Percentiles rank a stretch among this genome's conserved stretches.
phyloP scores from a whole-genome alignment of 1,140 invertebrate species.

The Sitophilus oryzae region DNA sequence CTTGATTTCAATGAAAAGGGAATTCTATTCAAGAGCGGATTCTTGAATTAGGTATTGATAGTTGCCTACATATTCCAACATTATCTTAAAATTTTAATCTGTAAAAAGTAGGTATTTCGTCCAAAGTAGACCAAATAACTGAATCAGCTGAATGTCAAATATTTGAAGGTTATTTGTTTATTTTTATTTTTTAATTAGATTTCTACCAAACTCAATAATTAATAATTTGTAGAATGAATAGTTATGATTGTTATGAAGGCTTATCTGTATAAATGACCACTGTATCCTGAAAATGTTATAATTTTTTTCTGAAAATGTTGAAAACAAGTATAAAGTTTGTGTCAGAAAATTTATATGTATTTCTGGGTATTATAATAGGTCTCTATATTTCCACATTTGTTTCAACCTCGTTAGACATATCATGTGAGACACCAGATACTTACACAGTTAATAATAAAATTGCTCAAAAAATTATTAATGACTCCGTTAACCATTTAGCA shows the following conservation, averaged over 20 bases:
- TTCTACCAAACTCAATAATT: too few species aligned
- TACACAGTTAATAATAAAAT: conserved; percentile 15
- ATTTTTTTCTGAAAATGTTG: conserved; percentile 18
- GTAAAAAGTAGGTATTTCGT: too few species aligned
- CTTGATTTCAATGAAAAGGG: too few species aligned
- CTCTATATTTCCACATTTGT: conserved; percentile 32
- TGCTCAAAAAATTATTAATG: conserved; percentile 28
- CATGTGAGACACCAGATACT: conserved; percentile 17
- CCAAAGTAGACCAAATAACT: too few species aligned
- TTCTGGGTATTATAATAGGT: conserved; percentile 35
- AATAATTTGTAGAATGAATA: too few species aligned
- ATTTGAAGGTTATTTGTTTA: not conserved
- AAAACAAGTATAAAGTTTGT: conserved; percentile 24
- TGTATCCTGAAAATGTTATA: too few species aligned
- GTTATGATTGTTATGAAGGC: too few species aligned
- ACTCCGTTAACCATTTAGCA: conserved; percentile 20
- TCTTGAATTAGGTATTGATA: too few species aligned
- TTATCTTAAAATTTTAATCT: too few species aligned
- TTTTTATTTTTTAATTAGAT: not conserved
- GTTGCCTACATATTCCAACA: too few species aligned
- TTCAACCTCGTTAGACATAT: conserved; percentile 17
- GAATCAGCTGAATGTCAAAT: not conserved
- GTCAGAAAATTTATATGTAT: conserved; percentile 32
- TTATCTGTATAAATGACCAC: too few species aligned
- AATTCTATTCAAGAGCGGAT: too few species aligned